A percentile compares a stretch with the other conserved stretches of the same genome.
phyloP scores from a whole-genome alignment of 1,140 invertebrate species.

The Plutomurus gul region DNA sequence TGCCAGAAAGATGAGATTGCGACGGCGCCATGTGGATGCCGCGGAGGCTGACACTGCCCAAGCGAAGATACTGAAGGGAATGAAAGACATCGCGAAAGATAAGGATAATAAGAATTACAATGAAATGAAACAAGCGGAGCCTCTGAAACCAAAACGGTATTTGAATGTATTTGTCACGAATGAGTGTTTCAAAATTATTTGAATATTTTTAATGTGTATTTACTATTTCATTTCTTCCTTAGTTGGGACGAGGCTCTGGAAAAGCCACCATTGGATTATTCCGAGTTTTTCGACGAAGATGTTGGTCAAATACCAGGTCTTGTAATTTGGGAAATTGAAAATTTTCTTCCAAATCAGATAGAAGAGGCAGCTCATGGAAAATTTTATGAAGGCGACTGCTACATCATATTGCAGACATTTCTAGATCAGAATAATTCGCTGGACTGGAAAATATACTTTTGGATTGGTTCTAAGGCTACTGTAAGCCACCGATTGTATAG shows the following conservation, averaged over 20 bases:
- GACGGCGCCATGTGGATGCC: slow-evolving; percentile 70
- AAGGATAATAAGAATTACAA: slow-evolving; percentile 70
- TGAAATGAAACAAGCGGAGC: slow-evolving; percentile 68
- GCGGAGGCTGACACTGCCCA: slow-evolving; percentile 88
- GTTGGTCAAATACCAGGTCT: slow-evolving; percentile 88
- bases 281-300: slow-evolving; percentile 94
- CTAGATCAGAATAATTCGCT: slow-evolving; percentile 80
- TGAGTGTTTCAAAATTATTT: background rate
- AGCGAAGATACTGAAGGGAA: slow-evolving; percentile 93
- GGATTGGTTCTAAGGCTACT: slow-evolving; percentile 96
- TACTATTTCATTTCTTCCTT: slow-evolving; percentile 51
- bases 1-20: slow-evolving; percentile 85
- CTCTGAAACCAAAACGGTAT: slow-evolving; percentile 58
- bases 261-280: slow-evolving; percentile 96
- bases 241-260: slow-evolving; percentile 92
- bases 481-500: slow-evolving; percentile 62
- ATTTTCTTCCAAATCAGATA: slow-evolving; percentile 93
- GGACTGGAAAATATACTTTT: slow-evolving; percentile 96
- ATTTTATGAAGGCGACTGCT: slow-evolving; percentile 99
- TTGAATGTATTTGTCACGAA: slow-evolving; percentile 4
- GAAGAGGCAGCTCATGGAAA: slow-evolving; percentile 92
- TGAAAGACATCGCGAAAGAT: slow-evolving; percentile 96
- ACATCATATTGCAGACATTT: slow-evolving; percentile 92
- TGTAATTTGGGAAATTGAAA: slow-evolving; percentile 97
- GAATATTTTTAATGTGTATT: background rate